phyloP scores from a whole-genome alignment of 2,888 invertebrate genomes.

The Sylvicola fuscatus region DNA sequence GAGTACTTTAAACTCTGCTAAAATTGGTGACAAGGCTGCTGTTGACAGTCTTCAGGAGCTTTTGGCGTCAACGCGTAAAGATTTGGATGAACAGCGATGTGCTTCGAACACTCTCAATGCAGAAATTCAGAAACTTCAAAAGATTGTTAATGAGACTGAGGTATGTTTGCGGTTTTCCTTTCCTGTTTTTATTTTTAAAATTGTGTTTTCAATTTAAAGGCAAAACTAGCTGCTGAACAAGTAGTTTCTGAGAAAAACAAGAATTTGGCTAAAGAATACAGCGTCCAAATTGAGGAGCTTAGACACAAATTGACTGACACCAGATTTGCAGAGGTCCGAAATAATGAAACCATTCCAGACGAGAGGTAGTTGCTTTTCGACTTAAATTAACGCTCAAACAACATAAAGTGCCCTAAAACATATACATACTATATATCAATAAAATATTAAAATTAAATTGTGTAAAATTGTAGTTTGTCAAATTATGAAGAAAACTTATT shows the following conservation, averaged over 20 bases:
- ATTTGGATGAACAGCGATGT: constrained; percentile 26
- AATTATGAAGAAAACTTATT: no score
- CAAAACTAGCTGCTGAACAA: constrained; percentile 15
- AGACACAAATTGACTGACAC: constrained; percentile 19
- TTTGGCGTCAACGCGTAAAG: constrained; percentile 32
- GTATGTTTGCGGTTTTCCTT: constrained; percentile 9
- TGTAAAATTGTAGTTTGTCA: no score
- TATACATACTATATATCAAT: no score
- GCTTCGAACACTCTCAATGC: constrained; percentile 14
- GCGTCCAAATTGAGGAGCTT: constrained; percentile 18
- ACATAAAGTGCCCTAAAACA: no score
- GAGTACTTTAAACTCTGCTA: constrained; percentile 23
- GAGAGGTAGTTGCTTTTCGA: no score
- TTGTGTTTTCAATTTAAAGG: constrained; percentile 9
- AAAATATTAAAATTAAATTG: no score
- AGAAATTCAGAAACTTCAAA: constrained; percentile 16
- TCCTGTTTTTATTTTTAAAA: neutral
- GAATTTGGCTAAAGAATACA: constrained; percentile 16
- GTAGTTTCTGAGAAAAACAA: constrained; percentile 15
- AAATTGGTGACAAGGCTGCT: constrained; percentile 26
- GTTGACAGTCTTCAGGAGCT: constrained; percentile 34
- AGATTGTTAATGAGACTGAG: constrained; percentile 15
- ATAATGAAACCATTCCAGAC: constrained; percentile 1
- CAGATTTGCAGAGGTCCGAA: constrained; percentile 17
- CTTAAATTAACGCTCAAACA: no score